phyloP scores from a whole-genome alignment of 2,797 vertebrate species.

The Gymnodraco acuticeps region DNA sequence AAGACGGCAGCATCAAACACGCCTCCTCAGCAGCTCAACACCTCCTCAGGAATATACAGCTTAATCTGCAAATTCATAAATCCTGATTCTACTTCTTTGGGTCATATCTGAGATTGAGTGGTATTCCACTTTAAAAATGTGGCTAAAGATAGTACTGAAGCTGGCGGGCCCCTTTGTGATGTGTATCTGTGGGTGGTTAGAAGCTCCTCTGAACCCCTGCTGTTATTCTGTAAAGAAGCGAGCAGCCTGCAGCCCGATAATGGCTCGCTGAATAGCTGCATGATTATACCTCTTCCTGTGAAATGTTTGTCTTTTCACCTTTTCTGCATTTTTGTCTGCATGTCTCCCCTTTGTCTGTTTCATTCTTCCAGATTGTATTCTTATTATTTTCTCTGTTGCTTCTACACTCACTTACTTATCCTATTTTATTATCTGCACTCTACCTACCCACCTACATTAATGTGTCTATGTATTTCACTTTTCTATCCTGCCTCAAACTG shows the following conservation, averaged over 20 bases:
- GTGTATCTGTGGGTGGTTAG: conserved; percentile 73
- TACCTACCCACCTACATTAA: not conserved
- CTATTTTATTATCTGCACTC: conserved; percentile 41
- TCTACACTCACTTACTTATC: not conserved
- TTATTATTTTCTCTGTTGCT: conserved; percentile 43
- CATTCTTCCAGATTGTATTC: conserved; percentile 34
- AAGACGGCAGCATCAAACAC: conserved; percentile 45
- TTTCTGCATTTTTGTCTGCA: conserved; percentile 65
- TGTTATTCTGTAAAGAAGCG: conserved; percentile 77
- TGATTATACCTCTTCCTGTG: conserved; percentile 82
- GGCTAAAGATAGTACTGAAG: conserved; percentile 72
- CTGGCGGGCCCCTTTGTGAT: conserved; percentile 70
- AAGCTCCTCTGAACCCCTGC: conserved; percentile 78
- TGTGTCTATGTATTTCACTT: not conserved
- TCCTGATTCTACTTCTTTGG: conserved; percentile 53
- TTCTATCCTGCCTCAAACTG: not conserved
- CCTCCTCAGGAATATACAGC: conserved; percentile 54
- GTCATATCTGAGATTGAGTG: conserved; percentile 68
- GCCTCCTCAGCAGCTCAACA: conserved; percentile 46
- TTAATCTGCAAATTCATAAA: conserved; percentile 66
- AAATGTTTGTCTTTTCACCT: conserved; percentile 69
- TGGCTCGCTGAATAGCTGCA: conserved; percentile 80
- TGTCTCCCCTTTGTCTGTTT: conserved; percentile 57
- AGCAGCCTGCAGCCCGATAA: conserved; percentile 82
- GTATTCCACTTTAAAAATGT: conserved; percentile 65